Evolutionary conservation across 1,140 invertebrate genomes (phyloP).

Genomic region (Brachionus rubens): DNA sequence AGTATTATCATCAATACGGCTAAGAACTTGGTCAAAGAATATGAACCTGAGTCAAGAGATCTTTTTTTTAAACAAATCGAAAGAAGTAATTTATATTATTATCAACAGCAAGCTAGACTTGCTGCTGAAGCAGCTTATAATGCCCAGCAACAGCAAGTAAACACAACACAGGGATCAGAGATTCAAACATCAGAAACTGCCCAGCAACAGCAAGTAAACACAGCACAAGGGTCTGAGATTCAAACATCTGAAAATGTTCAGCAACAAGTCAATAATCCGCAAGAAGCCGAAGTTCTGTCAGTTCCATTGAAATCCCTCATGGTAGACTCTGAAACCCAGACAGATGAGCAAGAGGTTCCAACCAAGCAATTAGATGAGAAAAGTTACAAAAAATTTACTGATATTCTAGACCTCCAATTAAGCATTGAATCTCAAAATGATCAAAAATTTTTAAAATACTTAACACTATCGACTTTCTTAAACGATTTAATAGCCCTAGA

Average conservation of each 20-base stretch:
- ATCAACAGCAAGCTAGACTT: no score
- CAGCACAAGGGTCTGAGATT: no score
- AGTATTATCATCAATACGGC: background rate
- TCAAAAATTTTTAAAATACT: background rate
- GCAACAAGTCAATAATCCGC: no score
- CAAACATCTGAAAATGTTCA: no score
- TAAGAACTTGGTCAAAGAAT: background rate
- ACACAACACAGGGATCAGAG: no score
- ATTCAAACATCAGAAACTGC: no score
- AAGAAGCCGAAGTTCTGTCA: no score
- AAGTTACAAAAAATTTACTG: background rate
- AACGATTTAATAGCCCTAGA: background rate
- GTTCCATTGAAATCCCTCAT: background rate
- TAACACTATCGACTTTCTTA: background rate
- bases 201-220: no score
- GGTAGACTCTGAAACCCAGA: background rate
- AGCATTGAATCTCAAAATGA: background rate
- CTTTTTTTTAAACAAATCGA: background rate
- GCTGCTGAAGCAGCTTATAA: no score
- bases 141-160: no score
- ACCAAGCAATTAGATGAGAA: background rate
- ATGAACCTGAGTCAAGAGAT: background rate
- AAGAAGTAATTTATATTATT: background rate
- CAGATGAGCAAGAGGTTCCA: background rate
- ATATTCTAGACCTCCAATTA: background rate